A percentile compares a stretch with the other conserved stretches of the same genome.
Conservation (phyloP, 2,797 vertebrate genomes). For the Myotis pilosus region DNA sequence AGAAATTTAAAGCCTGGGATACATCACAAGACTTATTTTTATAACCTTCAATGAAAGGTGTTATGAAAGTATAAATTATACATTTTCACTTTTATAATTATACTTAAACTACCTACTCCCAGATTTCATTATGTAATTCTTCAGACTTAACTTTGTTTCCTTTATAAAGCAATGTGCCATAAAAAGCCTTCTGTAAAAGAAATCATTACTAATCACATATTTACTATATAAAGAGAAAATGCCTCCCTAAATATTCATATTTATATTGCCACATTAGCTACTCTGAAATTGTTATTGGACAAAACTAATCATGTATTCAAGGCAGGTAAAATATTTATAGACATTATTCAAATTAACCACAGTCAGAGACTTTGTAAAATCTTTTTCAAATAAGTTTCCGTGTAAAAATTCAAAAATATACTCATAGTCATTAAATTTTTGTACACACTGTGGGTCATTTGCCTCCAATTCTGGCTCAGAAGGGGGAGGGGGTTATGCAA, state of each 20-base stretch:
- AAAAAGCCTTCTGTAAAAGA: constrained; percentile 48
- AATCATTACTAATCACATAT: constrained; percentile 69
- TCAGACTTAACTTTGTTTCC: constrained; percentile 67
- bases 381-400: constrained; percentile 63
- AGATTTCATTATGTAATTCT: constrained; percentile 70
- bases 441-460: constrained; percentile 1
- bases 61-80: constrained; percentile 58
- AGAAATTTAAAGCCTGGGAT: not conserved
- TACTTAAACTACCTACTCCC: constrained; percentile 57
- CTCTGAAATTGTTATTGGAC: constrained; percentile 71
- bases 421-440: constrained; percentile 40
- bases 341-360: constrained; percentile 52
- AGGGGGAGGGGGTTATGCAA: not conserved
- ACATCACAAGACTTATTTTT: constrained; percentile 50
- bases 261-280: constrained; percentile 68
- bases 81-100: constrained; percentile 69
- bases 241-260: constrained; percentile 68
- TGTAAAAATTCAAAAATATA: constrained; percentile 59
- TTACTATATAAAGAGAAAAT: constrained; percentile 69
- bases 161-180: constrained; percentile 63
- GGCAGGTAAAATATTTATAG: constrained; percentile 78
- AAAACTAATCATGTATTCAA: constrained; percentile 66
- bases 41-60: constrained; percentile 45
- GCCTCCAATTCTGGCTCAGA: constrained; percentile 23
- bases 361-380: constrained; percentile 64